Conservation (phyloP, 2,797 vertebrate genomes). For the Xiphorhynchus erythropygius region DNA sequence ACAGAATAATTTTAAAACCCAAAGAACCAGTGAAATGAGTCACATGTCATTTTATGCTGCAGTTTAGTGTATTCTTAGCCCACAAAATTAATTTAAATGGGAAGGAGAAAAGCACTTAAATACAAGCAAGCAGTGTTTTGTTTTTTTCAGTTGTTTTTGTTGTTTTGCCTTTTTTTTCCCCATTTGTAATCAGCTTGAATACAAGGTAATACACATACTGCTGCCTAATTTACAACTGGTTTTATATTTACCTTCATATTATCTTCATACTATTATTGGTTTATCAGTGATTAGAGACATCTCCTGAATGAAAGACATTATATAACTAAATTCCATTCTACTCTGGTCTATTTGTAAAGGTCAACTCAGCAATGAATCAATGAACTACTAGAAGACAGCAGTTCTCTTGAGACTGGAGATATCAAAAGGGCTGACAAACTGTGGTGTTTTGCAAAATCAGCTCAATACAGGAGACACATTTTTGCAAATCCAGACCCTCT, state of each 20-base stretch:
- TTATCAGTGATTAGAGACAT: too few species aligned
- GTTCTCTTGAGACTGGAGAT: conserved; percentile 27
- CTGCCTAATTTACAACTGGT: too few species aligned
- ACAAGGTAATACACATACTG: too few species aligned
- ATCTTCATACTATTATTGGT: too few species aligned
- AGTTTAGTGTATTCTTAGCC: neutral
- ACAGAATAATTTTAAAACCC: neutral
- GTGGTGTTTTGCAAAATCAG: conserved; percentile 28
- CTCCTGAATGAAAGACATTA: too few species aligned
- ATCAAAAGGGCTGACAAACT: conserved; percentile 26
- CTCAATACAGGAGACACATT: neutral
- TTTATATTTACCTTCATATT: too few species aligned
- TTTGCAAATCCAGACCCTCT: neutral
- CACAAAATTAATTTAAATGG: neutral
- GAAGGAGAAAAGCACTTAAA: neutral
- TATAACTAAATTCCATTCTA: too few species aligned
- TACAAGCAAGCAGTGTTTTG: neutral
- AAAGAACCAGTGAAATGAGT: neutral
- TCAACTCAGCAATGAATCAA: conserved; percentile 41
- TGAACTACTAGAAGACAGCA: conserved; percentile 5
- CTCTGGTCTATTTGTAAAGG: neutral
- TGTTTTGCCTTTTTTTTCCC: too few species aligned
- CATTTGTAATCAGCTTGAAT: neutral
- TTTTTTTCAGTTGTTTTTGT: too few species aligned
- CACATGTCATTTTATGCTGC: neutral